These are phyloP conservation scores for Oostethus manadensis DNA, from an alignment of 2,113 vertebrate genomes.

Conservation along the genomic window DNA sequence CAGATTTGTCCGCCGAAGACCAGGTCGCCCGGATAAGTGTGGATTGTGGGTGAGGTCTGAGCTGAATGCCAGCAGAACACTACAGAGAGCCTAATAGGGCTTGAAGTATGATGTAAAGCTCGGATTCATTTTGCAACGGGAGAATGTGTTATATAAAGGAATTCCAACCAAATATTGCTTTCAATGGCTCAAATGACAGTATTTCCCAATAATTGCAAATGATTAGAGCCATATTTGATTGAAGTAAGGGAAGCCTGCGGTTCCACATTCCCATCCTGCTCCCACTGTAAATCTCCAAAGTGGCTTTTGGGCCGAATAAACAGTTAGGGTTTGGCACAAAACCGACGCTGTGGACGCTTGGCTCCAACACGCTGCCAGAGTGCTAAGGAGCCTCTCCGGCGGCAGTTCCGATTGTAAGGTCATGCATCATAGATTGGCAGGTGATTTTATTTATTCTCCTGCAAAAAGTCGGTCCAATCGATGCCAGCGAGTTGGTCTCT, in stretches of 20 bases:
- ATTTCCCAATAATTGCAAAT: constrained; percentile 56
- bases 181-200: constrained; percentile 56
- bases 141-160: constrained; percentile 3
- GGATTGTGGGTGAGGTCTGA: no score
- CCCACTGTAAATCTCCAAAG: constrained; percentile 67
- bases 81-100: no score
- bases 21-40: no score
- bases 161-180: constrained; percentile 33
- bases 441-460: constrained; percentile 74
- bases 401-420: constrained; percentile 74
- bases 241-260: constrained; percentile 37
- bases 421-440: constrained; percentile 71
- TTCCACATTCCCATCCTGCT: constrained; percentile 36
- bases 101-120: no score
- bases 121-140: no score
- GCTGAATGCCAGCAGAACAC: no score
- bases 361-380: constrained; percentile 62
- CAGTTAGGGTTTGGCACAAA: constrained; percentile 65
- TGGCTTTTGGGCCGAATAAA: constrained; percentile 69
- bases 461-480: constrained; percentile 70
- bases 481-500: constrained; percentile 75
- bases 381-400: constrained; percentile 53
- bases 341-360: constrained; percentile 50
- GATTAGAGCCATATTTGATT: constrained; percentile 55
- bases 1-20: no score